Evolutionary conservation across 2,888 invertebrate genomes (phyloP), one percentile per base, ranked within the genome.

Genomic region (Laspeyria flexula): DNA sequence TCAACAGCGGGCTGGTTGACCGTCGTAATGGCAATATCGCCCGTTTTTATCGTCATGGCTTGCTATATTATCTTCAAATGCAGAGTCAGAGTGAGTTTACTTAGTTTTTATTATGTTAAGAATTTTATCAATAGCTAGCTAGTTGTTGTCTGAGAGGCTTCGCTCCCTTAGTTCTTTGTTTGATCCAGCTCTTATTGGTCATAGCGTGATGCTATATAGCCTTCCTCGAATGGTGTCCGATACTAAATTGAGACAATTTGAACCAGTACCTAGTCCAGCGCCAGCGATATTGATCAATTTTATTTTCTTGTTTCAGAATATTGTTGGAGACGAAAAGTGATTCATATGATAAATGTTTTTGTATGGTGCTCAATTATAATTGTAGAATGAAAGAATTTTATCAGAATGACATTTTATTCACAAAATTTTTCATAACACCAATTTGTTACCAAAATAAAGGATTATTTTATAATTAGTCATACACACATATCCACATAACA

Each of bases 401-500:
- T 79, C 76, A 80, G 85, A 84, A 88, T 91, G 88, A 90, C 89
- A 90, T 88, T 90, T 89, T 90, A 90, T 90, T 91, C 88, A 90
- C 90, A 91, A 86, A 83, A 79, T 86, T 86, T 75, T 85, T 89
- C 85, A 89, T 90, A 90, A 91, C 90, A 90, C 89, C 89, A 89
- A 90, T 88, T 87, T 86, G 85, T 89, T 90, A 91, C 87, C 90
- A 91, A 91, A 91, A 90, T 91, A 91, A 90, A 86, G 82, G 84
- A 85, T 86, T 86, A 85, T 86, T 87, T 81, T 85, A 85, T 86
- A 83, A 86, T 89, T 90, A 90, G 87, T 88, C 86, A 86, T 86
- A 88, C 86, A 88, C 88, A 85, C 85, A 83, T 80, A 81, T 84
- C 77, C 84, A 85, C 76, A 77, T 83, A 89, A 89, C 89, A 88